These are phyloP conservation scores for Bufo gargarizans DNA, from an alignment of 2,113 vertebrate species.

Conservation along the genomic window DNA sequence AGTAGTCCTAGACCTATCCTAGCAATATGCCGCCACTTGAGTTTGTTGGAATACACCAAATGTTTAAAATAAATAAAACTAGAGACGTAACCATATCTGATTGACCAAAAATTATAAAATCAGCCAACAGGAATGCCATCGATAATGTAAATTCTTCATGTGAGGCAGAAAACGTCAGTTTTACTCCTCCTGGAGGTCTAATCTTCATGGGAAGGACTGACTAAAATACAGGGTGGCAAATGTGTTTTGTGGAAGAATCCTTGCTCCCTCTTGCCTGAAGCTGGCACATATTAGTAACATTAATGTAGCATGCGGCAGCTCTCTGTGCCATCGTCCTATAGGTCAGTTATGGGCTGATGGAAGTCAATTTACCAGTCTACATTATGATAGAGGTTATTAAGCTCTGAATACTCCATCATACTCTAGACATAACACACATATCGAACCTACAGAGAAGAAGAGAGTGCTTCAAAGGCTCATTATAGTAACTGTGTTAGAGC, in stretches of 20 bases:
- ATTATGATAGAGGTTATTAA: background rate
- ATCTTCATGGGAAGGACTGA: background rate
- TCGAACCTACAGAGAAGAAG: background rate
- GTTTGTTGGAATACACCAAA: too few species aligned
- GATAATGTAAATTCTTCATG: background rate
- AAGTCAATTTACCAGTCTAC: background rate
- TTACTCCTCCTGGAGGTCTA: background rate
- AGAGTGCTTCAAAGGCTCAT: background rate
- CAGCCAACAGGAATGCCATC: background rate
- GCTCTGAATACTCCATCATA: background rate
- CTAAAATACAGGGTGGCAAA: background rate
- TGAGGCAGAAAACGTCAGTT: background rate
- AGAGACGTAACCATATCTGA: background rate
- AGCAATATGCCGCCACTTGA: background rate
- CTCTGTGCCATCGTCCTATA: background rate
- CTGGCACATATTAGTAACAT: slow-evolving; percentile 48
- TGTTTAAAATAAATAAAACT: too few species aligned
- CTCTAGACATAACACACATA: background rate
- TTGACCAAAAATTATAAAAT: background rate
- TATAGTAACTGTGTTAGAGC: background rate
- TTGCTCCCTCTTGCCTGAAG: slow-evolving; percentile 25
- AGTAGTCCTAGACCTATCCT: background rate
- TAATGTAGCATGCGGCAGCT: slow-evolving; percentile 21
- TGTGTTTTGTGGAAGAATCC: background rate
- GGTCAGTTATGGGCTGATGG: background rate